Evolutionary conservation across 2,888 invertebrate genomes (phyloP), one percentile per base, ranked within the genome.

Genomic region (Harpagoxenus sublaevis): DNA sequence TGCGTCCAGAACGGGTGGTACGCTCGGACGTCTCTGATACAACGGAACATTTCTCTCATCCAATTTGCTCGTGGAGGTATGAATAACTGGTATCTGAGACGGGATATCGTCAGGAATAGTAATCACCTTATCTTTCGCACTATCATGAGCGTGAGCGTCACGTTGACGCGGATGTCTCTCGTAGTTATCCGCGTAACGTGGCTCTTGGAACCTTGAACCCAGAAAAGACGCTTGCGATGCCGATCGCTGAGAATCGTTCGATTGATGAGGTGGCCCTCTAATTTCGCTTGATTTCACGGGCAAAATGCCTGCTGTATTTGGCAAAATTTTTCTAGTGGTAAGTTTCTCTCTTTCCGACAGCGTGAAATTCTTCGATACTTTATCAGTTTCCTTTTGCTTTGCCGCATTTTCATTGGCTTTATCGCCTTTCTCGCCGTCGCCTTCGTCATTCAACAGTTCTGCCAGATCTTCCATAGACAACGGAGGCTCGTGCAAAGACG

Each of bases 401-500:
- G n/a, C 15, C 10, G 12, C n/a, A 12, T 88, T 85, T 9, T 87
- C 84, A 0, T 3, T 51, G 5, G 51, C 18, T 28, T 85, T 88
- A 18, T 89, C 86, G 12, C 12, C 0, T 2, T 23, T 68, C 0
- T 86, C 86, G 42, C 28, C 62, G 0, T 15, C 31, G 9, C 10
- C 15, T 18, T 85, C 88, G 92, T 96, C 92, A 83, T 93, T 88
- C 86, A 95, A 82, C 15, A 94, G 87, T 62, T 94, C 94, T 1
- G 94, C 94, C 35, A 95, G 51, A 77, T 95, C 95, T 71, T 94
- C 94, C 55, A 91, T 92, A 2, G 95, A 93, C 4, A 95, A 87
- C 2, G 95, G 95, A 5, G 94, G 94, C 51, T 93, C 92, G 0
- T 92, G 92, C 0, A 93, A 90, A 0, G 92, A 91, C 2, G 92